Conservation (phyloP, 2,113 vertebrate genomes). For the Plectropomus leopardus region DNA sequence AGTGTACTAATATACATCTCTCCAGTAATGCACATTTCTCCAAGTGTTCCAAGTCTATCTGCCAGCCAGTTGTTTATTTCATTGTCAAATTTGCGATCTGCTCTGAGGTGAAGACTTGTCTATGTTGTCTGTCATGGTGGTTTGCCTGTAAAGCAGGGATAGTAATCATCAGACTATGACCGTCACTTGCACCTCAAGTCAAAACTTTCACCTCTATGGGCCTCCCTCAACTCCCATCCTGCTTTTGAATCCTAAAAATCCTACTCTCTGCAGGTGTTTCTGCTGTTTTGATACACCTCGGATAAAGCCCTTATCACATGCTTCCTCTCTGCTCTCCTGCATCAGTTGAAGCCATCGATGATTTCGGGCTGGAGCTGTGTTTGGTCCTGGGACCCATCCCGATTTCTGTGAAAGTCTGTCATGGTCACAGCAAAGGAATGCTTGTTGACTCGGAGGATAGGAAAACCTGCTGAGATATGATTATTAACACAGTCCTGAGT, state of each 20-base stretch:
- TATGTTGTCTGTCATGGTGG: neutral
- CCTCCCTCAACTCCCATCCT: neutral
- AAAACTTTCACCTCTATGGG: neutral
- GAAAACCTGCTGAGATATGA: conserved; percentile 57
- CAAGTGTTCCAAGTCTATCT: no score
- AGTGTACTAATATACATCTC: no score
- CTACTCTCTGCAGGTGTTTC: conserved; percentile 41
- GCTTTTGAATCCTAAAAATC: conserved; percentile 13
- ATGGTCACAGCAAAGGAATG: conserved; percentile 58
- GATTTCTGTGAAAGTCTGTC: conserved; percentile 50
- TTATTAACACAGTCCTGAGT: conserved; percentile 53
- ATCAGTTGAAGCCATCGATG: conserved; percentile 44
- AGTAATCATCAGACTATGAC: neutral
- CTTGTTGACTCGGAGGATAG: conserved; percentile 37
- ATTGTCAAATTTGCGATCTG: no score
- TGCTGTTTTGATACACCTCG: conserved; percentile 47
- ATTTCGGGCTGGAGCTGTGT: conserved; percentile 30
- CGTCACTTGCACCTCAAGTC: neutral
- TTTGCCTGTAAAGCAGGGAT: neutral
- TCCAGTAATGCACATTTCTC: no score
- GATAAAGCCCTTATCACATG: conserved; percentile 44
- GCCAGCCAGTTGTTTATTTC: no score
- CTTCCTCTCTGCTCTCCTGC: conserved; percentile 37
- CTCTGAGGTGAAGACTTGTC: no score
- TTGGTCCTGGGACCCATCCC: conserved; percentile 13